Evolutionary conservation across 1,140 invertebrate genomes (phyloP), one percentile per base, ranked within the genome.

Genomic region (Parapsyche elsis): DNA sequence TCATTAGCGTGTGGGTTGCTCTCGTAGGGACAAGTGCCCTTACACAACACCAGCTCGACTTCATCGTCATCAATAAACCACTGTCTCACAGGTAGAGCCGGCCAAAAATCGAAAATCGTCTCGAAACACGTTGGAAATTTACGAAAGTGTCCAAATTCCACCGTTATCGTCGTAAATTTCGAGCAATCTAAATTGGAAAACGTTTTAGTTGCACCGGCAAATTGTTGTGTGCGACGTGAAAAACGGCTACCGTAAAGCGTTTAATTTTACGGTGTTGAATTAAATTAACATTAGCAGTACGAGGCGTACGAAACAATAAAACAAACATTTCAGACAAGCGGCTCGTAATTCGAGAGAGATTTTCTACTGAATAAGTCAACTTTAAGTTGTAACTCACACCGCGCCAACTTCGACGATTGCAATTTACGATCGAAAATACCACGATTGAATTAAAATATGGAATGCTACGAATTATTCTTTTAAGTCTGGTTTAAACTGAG

Each of bases 1-100:
- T 71, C 23, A 71, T 71, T 71, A 71, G 30, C 67, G 67, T 24
- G 67, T 71, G 67, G 67, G 67, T 30, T 30, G 67, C 16, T 44
- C 14, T 14, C 67, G 30, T 14, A 5, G 67, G 30, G 24, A 24
- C 67, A 71, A 71, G 67, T 23, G 67, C 24, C 57, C 57, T 61
- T 61, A 21, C 57, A 9, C 30, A 61, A 61, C 57, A 71, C 14
- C 5, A 30, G 23, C 30, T 30, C 53, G 19, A n/a, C 53, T 21
- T 57, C 14, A 4, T 21, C 53, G 14, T 57, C 53, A 4, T 26
- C 67, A 71, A 38, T 61, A 61, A 21, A 61, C 14, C 57, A 21
- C 57, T 19, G 5, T 14, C 49, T 9, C 1, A 61, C 57, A 16
- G 19, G 19, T 9, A 19, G 57, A 21, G 9, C n/a, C 57, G 21